Evolutionary conservation across 2,113 vertebrate genomes (phyloP), one percentile per base, ranked within the genome.

Genomic region (Amazona vittata): DNA sequence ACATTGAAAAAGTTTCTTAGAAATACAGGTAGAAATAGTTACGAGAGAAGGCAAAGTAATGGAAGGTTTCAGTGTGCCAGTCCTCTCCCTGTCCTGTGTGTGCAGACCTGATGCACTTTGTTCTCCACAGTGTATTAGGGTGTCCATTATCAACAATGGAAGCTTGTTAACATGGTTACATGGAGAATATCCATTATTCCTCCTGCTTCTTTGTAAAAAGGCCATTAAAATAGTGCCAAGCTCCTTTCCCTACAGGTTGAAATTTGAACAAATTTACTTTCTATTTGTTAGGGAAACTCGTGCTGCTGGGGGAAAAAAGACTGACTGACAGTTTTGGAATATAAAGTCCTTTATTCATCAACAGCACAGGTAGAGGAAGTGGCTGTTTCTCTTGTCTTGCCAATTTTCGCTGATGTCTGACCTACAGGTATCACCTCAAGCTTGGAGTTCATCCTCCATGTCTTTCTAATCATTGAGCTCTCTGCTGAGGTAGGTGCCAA

Each of bases 141-240:
- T 93, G 94, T 97, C 94, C 93, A 90, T 97, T 97, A 95, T 91
- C 92, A 93, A 93, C 82, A 95, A 83, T 94, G 94, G 94, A 95
- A 97, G 94, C 96, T 97, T 97, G 97, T 97, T 97, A 97, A 92
- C 93, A 92, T 74, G 31, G 90, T 83, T 96, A 78, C 93, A 89
- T 21, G 0, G 84, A 89, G 84, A 90, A 84, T 67, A 60, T 65
- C 97, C 94, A 94, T 97, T 97, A 96, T 96, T 95, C 86, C 74
- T 94, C 69, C 60, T 94, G 81, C 50, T 89, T 53, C 79, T 97
- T 96, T 96, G 94, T 89, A 83, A 92, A 94, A 55, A 96, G 84
- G 22, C 95, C 92, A 96, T 97, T 97, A 97, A 97, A 97, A 97
- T 90, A 87, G 77, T 97, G 31, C 53, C 73, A 96, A 96, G 86